These are phyloP conservation scores for Neoscelio sp. DNA, from an alignment of 2,888 invertebrate species.

Conservation along the genomic window DNA sequence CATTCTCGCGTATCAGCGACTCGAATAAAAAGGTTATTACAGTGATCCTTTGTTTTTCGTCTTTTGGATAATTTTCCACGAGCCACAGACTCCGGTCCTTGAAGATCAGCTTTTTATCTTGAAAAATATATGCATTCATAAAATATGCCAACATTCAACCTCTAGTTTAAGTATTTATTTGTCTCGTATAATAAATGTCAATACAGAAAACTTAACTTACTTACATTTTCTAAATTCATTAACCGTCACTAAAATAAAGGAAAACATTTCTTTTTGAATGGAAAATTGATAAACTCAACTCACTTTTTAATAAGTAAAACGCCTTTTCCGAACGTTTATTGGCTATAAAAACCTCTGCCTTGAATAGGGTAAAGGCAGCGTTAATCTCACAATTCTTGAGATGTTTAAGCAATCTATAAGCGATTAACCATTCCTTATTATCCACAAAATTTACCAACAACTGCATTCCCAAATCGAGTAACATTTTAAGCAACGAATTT, in stretches of 20 bases:
- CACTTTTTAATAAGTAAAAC: slow-evolving; percentile 43
- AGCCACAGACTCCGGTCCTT: slow-evolving; percentile 22
- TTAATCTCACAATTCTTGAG: slow-evolving; percentile 40
- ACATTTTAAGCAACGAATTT: slow-evolving; percentile 35
- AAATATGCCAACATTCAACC: not conserved
- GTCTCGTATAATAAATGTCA: too few relatives aligned
- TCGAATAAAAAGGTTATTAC: slow-evolving; percentile 18
- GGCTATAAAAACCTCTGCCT: slow-evolving; percentile 46
- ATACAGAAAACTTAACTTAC: too few relatives aligned
- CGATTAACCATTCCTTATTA: slow-evolving; percentile 37
- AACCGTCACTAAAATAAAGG: slow-evolving; percentile 11
- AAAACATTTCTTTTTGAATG: too few relatives aligned
- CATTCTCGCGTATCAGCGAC: slow-evolving; percentile 31
- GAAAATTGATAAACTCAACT: slow-evolving; percentile 22
- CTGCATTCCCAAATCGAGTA: slow-evolving; percentile 44
- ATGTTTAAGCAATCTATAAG: slow-evolving; percentile 50
- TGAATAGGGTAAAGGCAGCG: slow-evolving; percentile 36
- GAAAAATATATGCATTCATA: not conserved
- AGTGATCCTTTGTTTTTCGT: slow-evolving; percentile 11
- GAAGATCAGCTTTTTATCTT: slow-evolving; percentile 24
- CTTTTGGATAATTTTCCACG: slow-evolving; percentile 13
- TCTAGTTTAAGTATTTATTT: too few relatives aligned
- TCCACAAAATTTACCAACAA: slow-evolving; percentile 38
- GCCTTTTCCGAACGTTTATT: slow-evolving; percentile 51
- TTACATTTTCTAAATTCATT: too few relatives aligned